Evolutionary conservation across 2,888 invertebrate genomes (phyloP).

Genomic region (Amblyjoppa fuscipennis): DNA sequence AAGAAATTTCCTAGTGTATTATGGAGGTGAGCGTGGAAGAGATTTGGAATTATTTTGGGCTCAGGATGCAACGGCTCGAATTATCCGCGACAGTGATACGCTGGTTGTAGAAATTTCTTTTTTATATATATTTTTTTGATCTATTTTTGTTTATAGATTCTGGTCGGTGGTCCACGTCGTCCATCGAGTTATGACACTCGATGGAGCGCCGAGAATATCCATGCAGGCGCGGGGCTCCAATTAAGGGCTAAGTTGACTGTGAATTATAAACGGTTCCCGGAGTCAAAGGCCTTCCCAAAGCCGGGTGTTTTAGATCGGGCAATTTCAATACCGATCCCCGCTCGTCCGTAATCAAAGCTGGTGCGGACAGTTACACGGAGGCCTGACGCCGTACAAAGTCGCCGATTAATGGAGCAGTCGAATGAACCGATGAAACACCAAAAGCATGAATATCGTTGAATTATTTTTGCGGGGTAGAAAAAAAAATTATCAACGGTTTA

Average conservation of each 20-base stretch:
- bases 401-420: neutral
- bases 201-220: neutral
- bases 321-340: conserved; percentile 50
- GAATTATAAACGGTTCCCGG: conserved; percentile 48
- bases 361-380: neutral
- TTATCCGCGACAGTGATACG: too few species aligned
- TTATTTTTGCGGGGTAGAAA: neutral
- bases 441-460: neutral
- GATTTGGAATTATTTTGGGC: too few species aligned
- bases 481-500: neutral
- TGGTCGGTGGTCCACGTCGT: neutral
- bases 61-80: too few species aligned
- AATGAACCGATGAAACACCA: neutral
- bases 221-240: conserved; percentile 21
- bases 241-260: conserved; percentile 55
- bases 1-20: too few species aligned
- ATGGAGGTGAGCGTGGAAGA: too few species aligned
- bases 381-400: neutral
- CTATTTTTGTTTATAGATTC: neutral
- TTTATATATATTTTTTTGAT: neutral
- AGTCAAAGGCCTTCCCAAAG: neutral
- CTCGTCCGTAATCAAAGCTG: conserved; percentile 43
- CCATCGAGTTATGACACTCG: neutral
- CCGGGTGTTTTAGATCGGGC: conserved; percentile 47
- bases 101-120: too few species aligned